Conservation (phyloP, 1,140 invertebrate species). For the Galleria mellonella region DNA sequence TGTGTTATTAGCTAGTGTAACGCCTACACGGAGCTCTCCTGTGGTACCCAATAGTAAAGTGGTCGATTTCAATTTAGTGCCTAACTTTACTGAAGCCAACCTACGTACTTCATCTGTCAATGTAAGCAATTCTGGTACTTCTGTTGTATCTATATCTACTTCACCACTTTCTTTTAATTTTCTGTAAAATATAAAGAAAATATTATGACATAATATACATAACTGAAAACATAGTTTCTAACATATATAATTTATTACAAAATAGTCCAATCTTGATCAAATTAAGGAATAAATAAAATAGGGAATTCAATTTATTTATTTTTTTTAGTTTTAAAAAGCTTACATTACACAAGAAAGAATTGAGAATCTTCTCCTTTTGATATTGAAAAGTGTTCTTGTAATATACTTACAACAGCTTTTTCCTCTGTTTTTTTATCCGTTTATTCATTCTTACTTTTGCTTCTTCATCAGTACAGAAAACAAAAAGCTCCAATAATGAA, state of each 20-base stretch:
- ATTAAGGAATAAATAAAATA: too few relatives aligned
- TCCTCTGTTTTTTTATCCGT: constrained; percentile 84
- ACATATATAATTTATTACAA: too few relatives aligned
- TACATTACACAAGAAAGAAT: too few relatives aligned
- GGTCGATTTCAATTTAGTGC: constrained; percentile 82
- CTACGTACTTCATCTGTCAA: constrained; percentile 85
- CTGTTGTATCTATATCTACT: constrained; percentile 23
- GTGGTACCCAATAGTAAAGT: constrained; percentile 80
- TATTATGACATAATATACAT: background rate
- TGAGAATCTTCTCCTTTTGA: too few relatives aligned
- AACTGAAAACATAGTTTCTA: too few relatives aligned
- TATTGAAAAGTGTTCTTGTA: too few relatives aligned
- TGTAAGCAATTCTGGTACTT: constrained; percentile 54
- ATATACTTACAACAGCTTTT: constrained; percentile 75
- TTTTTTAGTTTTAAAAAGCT: too few relatives aligned
- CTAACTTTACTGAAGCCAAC: constrained; percentile 79
- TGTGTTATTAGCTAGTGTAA: constrained; percentile 81
- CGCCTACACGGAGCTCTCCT: constrained; percentile 80
- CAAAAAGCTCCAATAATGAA: constrained; percentile 88
- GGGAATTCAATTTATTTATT: too few relatives aligned
- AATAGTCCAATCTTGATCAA: too few relatives aligned
- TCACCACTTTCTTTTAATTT: constrained; percentile 56
- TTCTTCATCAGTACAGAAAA: constrained; percentile 85
- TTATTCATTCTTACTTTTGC: constrained; percentile 81
- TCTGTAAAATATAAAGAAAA: constrained; percentile 20